These are phyloP conservation scores for Alethe castanea DNA, from an alignment of 2,113 vertebrate genomes.

Conservation along the genomic window DNA sequence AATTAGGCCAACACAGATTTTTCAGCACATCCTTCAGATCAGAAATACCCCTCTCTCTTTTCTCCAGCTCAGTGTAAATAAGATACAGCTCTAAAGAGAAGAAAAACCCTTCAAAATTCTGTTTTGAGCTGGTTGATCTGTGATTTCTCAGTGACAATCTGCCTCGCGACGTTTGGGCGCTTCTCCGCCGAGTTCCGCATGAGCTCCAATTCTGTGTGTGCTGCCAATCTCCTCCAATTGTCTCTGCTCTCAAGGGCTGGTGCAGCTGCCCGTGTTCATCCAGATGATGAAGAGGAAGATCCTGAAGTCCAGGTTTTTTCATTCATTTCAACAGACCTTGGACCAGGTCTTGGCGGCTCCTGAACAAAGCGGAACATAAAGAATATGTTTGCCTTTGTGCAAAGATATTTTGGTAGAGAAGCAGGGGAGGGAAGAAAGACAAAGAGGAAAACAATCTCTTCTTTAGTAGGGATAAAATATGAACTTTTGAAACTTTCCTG, in stretches of 20 bases:
- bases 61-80: accelerated
- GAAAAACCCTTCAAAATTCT: background rate
- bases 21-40: background rate
- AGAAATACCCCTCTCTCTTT: background rate
- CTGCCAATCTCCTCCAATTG: background rate
- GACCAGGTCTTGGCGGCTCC: background rate
- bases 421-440: background rate
- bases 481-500: background rate
- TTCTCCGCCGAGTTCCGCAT: accelerated
- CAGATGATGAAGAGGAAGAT: background rate
- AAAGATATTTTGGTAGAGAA: background rate
- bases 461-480: background rate
- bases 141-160: background rate
- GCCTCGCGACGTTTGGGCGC: background rate
- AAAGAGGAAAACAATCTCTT: background rate
- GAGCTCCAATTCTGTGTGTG: background rate
- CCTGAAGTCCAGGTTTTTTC: background rate
- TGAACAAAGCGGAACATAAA: background rate
- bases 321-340: background rate
- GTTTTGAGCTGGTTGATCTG: background rate
- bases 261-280: background rate
- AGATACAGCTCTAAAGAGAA: background rate
- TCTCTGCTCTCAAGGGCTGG: background rate
- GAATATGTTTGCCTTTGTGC: background rate
- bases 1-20: background rate